A percentile compares a stretch with the other conserved stretches of the same genome.
phyloP scores from a whole-genome alignment of 2,113 vertebrate species.

The Phaethon lepturus region DNA sequence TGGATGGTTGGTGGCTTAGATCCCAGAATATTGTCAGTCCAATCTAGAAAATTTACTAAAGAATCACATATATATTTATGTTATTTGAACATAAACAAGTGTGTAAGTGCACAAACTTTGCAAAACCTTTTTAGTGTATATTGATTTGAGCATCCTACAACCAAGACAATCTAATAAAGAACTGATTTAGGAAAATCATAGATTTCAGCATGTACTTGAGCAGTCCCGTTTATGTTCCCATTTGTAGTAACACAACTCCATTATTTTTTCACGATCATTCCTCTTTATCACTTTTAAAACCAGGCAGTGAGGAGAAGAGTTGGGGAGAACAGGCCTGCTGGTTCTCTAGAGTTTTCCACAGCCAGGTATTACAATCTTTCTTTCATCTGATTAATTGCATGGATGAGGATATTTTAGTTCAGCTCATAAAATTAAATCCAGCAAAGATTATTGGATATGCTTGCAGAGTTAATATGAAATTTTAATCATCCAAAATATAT shows the following conservation, averaged over 20 bases:
- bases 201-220: not conserved
- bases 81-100: not conserved
- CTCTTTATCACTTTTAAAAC: not conserved
- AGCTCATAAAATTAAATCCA: constrained; percentile 25
- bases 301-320: not conserved
- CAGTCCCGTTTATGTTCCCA: not conserved
- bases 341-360: not conserved
- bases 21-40: not conserved
- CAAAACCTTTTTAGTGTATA: not conserved
- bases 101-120: not conserved
- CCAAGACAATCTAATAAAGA: not conserved
- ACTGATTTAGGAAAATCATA: not conserved
- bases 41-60: not conserved
- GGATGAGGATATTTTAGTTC: constrained; percentile 8
- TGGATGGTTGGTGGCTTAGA: not conserved
- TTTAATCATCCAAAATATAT: constrained; percentile 35
- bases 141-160: not conserved
- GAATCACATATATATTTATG: not conserved
- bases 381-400: not conserved
- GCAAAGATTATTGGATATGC: constrained; percentile 49
- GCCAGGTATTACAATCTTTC: not conserved
- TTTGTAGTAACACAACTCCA: not conserved
- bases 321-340: not conserved
- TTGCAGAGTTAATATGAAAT: constrained; percentile 8
- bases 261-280: not conserved